Evolutionary conservation across 2,797 vertebrate genomes (phyloP), one percentile per base, ranked within the genome.

Genomic region (Telmatherina bonti): DNA sequence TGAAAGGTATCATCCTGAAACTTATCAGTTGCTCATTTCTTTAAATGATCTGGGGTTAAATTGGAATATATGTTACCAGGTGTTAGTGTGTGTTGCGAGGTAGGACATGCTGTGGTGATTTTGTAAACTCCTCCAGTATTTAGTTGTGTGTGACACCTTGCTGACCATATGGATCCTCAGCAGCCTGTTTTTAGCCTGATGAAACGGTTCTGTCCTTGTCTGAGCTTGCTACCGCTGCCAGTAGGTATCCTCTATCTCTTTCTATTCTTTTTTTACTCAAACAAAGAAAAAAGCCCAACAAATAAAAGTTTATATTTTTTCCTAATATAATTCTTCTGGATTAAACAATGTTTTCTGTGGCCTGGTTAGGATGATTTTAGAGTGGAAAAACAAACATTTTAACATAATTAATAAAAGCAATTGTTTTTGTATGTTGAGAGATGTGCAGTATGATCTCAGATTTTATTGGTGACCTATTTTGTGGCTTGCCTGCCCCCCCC

Each of bases 151-250:
- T 67, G 67, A 68, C 56, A 10, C 59, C 58, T 66, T 72, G 76
- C 68, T 82, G 81, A 74, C 86, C 60, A 30, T 30, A 94, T 94
- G 93, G 94, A 94, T 90, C 90, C 90, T 72, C 83, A 84, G 84
- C 83, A 87, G 88, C 86, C 93, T 64, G 88, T 92, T 80, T 93
- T 90, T 89, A 89, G 78, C 89, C 92, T 96, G 90, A 96, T 97
- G 96, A 96, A 96, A 92, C 93, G 93, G 76, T 92, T 97, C 85
- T 97, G 96, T 88, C 90, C 96, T 65, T 98, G 97, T 85, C 88
- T 96, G 57, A 91, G 95, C 82, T 78, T 94, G 77, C 95, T 96
- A 61, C 91, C 92, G 68, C 85, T 91, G 36, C 78, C 86, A 81
- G 96, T 98, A 96, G 26, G 96, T 96, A 83, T 88, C 62, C 7